A percentile compares a stretch with the other conserved stretches of the same genome.
phyloP scores from a whole-genome alignment of 2,113 vertebrate species.

The Scopus umbretta region DNA sequence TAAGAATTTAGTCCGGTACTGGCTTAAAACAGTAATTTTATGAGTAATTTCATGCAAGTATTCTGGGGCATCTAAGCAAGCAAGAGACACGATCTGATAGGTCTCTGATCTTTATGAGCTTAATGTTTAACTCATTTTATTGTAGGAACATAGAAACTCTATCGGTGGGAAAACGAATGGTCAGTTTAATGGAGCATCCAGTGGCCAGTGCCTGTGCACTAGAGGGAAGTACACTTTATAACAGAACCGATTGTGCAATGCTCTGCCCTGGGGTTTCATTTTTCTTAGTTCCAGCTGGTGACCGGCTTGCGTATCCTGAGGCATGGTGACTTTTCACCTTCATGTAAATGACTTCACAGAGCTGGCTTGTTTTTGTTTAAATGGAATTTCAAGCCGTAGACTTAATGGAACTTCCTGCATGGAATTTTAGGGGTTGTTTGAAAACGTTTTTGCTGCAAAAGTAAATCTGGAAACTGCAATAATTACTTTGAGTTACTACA shows the following conservation, averaged over 20 bases:
- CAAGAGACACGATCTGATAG: not conserved
- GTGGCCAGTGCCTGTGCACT: not conserved
- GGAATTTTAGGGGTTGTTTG: not conserved
- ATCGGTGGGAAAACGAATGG: not conserved
- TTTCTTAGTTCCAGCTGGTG: not conserved
- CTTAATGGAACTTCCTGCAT: not conserved
- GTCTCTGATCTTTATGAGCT: not conserved
- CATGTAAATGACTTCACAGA: not conserved
- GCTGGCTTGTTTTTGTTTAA: not conserved
- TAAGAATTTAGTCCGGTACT: not conserved
- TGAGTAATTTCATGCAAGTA: not conserved
- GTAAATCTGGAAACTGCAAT: not conserved
- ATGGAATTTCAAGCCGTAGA: not conserved
- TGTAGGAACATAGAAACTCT: not conserved
- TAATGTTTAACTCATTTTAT: slow-evolving; percentile 47
- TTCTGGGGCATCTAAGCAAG: not conserved
- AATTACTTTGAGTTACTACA: not conserved
- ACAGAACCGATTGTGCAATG: not conserved
- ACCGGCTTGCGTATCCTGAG: not conserved
- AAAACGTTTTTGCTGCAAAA: not conserved
- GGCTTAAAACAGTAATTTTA: not conserved
- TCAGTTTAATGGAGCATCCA: not conserved
- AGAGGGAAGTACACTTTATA: not conserved
- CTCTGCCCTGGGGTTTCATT: not conserved
- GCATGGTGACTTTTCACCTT: not conserved